A percentile compares a stretch with the other conserved stretches of the same genome.
Conservation (phyloP, 1,140 invertebrate species). For the Drosophila subobscura region DNA sequence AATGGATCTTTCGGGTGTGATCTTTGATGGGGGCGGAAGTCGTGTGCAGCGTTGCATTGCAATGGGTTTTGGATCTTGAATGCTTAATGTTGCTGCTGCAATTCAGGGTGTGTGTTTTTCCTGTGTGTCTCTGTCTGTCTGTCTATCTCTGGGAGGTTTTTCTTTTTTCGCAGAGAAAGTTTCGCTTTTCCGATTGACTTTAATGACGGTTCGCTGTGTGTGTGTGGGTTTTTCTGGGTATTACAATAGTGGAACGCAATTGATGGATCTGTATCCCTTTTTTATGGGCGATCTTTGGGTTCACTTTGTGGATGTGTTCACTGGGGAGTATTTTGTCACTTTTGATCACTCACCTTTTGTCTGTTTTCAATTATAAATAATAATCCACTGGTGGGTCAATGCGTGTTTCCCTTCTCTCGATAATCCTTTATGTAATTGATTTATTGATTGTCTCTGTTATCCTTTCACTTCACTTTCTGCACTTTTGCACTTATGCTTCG, state of each 20-base stretch:
- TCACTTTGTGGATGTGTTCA: conserved; percentile 15
- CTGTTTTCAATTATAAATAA: conserved; percentile 25
- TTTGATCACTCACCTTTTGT: conserved; percentile 55
- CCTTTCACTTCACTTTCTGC: conserved; percentile 67
- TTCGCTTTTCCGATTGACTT: conserved; percentile 48
- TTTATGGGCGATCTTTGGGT: conserved; percentile 2
- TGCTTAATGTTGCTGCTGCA: too few relatives aligned
- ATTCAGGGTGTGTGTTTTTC: too few relatives aligned
- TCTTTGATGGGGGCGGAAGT: conserved; percentile 50
- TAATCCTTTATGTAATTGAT: conserved; percentile 69
- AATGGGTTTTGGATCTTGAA: conserved; percentile 8
- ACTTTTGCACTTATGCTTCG: conserved; percentile 38
- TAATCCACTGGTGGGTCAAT: conserved; percentile 49
- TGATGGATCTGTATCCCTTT: conserved; percentile 16
- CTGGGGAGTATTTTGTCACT: conserved; percentile 8
- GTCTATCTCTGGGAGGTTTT: conserved; percentile 18
- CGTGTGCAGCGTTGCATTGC: conserved; percentile 77
- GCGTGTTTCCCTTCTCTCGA: conserved; percentile 16
- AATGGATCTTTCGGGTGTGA: conserved; percentile 24
- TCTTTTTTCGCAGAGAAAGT: conserved; percentile 63
- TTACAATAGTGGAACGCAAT: conserved; percentile 1
- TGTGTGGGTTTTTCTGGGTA: neutral
- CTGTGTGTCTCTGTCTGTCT: too few relatives aligned
- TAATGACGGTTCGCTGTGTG: neutral
- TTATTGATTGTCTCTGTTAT: conserved; percentile 27